Percentiles rank a stretch among this genome's conserved stretches.
Conservation (phyloP, 1,140 invertebrate genomes). For the Pygmarrhopalites habei region DNA sequence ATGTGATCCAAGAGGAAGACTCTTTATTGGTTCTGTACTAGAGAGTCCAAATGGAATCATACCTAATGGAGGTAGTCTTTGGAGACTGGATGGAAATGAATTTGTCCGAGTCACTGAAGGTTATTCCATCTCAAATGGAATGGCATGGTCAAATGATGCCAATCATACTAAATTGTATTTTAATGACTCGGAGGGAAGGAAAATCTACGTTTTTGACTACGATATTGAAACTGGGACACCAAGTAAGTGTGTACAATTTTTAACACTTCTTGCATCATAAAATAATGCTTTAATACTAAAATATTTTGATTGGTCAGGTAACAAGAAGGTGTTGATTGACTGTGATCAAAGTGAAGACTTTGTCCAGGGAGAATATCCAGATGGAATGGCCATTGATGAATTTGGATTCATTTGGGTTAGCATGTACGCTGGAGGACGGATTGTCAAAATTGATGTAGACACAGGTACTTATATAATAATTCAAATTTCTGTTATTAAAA, state of each 20-base stretch:
- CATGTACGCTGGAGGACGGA: conserved; percentile 14
- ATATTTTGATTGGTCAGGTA: conserved; percentile 8
- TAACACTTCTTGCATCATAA: too few species aligned
- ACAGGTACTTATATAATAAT: conserved; percentile 12
- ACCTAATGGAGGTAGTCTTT: conserved; percentile 8
- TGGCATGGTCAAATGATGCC: conserved; percentile 23
- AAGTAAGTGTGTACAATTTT: conserved; percentile 15
- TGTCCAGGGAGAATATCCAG: conserved; percentile 2
- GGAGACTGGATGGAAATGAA: neutral
- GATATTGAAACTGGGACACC: conserved; percentile 14
- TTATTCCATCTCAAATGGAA: conserved; percentile 20
- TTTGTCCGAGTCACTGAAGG: conserved; percentile 8
- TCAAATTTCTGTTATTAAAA: neutral
- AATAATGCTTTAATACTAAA: conserved; percentile 2
- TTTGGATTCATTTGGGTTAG: conserved; percentile 21
- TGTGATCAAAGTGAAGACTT: conserved; percentile 10
- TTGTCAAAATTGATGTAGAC: conserved; percentile 21
- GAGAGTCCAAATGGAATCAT: neutral
- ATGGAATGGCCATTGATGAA: conserved; percentile 25
- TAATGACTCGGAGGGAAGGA: conserved; percentile 23
- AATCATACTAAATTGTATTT: conserved; percentile 16
- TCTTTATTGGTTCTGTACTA: conserved; percentile 20
- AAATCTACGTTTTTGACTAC: conserved; percentile 28
- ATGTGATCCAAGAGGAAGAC: conserved; percentile 12
- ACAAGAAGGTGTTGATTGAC: conserved; percentile 17